These are phyloP conservation scores for Busseola fusca DNA, from an alignment of 2,888 invertebrate genomes.

Conservation along the genomic window DNA sequence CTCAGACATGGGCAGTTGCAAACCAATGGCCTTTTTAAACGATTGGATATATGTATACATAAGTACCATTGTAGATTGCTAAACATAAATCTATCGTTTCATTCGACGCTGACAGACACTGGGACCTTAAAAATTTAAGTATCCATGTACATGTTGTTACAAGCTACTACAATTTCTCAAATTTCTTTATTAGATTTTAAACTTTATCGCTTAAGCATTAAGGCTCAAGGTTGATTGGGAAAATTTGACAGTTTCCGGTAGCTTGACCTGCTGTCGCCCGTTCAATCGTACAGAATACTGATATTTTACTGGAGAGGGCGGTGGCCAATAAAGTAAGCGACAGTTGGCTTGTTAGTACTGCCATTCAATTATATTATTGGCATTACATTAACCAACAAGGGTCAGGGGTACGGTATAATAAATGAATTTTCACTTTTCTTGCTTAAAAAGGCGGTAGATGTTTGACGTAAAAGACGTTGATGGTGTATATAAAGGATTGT, in stretches of 20 bases:
- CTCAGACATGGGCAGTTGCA: slow-evolving; percentile 20
- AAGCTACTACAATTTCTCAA: too few species aligned
- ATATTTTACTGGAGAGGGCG: slow-evolving; percentile 42
- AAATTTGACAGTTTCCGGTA: too few species aligned
- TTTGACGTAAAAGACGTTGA: too few species aligned
- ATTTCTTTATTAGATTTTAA: too few species aligned
- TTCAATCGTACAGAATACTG: slow-evolving; percentile 4
- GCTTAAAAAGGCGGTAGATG: too few species aligned
- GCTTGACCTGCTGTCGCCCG: too few species aligned
- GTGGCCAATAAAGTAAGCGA: slow-evolving; percentile 44
- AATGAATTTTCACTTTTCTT: slow-evolving; percentile 51
- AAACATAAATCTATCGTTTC: slow-evolving; percentile 49
- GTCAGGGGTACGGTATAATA: slow-evolving; percentile 56
- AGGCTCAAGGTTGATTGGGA: too few species aligned
- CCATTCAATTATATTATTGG: slow-evolving; percentile 63
- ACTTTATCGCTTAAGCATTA: too few species aligned
- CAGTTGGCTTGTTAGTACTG: slow-evolving; percentile 54
- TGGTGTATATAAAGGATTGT: too few species aligned
- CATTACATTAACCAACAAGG: slow-evolving; percentile 49
- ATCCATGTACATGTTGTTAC: slow-evolving; percentile 18
- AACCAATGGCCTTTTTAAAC: slow-evolving; percentile 58
- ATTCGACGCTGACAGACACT: slow-evolving; percentile 30
- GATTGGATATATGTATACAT: slow-evolving; percentile 39
- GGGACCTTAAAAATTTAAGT: slow-evolving; percentile 46
- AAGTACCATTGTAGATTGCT: slow-evolving; percentile 26